A percentile compares a stretch with the other conserved stretches of the same genome.
Evolutionary conservation across 2,113 vertebrate genomes (phyloP).

Genomic region (Ciconia maguari): DNA sequence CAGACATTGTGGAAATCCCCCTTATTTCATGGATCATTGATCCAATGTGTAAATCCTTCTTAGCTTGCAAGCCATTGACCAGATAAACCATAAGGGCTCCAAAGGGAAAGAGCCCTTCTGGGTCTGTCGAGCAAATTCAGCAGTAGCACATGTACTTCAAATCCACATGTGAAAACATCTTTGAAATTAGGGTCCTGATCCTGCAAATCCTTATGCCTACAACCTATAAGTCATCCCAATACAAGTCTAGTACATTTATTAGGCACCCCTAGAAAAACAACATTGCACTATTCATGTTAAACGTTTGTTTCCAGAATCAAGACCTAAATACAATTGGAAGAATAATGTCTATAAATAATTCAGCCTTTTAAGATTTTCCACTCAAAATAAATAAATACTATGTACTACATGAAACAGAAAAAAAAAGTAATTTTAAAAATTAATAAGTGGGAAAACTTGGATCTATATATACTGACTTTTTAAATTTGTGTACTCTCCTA

Average conservation of each 20-base stretch:
- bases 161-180: constrained; percentile 12
- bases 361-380: not conserved
- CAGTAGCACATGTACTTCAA: constrained; percentile 23
- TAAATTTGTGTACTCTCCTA: not conserved
- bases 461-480: not conserved
- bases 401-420: not conserved
- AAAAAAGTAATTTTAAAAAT: not conserved
- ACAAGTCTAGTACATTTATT: not conserved
- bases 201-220: not conserved
- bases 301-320: not conserved
- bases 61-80: constrained; percentile 45
- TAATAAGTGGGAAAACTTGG: not conserved
- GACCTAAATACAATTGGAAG: not conserved
- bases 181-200: constrained; percentile 36
- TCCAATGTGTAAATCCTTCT: constrained; percentile 61
- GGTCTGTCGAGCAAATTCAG: constrained; percentile 38
- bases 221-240: not conserved
- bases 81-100: constrained; percentile 58
- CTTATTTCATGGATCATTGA: constrained; percentile 68
- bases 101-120: constrained; percentile 46
- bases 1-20: constrained; percentile 52
- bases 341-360: not conserved
- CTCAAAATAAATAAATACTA: not conserved
- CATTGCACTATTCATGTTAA: not conserved
- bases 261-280: not conserved